Percentiles rank a stretch among this genome's conserved stretches.
Conservation (phyloP, 2,797 vertebrate genomes). For the Scomberomorus guttatus region DNA sequence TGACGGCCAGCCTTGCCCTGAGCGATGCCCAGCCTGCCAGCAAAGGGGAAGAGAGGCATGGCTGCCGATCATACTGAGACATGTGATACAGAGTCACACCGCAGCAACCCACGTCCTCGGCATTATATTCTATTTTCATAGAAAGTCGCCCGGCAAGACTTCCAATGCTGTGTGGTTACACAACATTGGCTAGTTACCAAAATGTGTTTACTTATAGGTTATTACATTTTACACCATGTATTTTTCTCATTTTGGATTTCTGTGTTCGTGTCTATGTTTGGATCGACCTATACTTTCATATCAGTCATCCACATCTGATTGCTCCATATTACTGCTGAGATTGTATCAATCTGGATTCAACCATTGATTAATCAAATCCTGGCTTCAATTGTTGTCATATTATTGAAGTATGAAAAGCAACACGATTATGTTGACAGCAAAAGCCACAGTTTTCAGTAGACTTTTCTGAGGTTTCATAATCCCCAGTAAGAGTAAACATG, state of each 20-base stretch:
- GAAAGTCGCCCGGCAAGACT: constrained; percentile 29
- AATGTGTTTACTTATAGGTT: constrained; percentile 30
- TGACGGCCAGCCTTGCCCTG: constrained; percentile 62
- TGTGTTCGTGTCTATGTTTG: constrained; percentile 18
- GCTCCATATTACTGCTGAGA: not conserved
- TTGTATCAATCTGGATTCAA: not conserved
- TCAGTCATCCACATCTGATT: not conserved
- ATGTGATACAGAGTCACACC: constrained; percentile 71
- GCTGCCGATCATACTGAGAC: constrained; percentile 54
- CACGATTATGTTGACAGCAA: not conserved
- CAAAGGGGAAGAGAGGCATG: constrained; percentile 59
- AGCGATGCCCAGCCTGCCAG: constrained; percentile 58
- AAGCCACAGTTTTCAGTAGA: not conserved
- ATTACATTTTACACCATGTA: constrained; percentile 41
- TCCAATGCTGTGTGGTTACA: constrained; percentile 10
- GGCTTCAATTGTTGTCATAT: not conserved
- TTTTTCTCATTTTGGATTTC: constrained; percentile 33
- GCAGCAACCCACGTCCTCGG: constrained; percentile 52
- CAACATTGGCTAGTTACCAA: constrained; percentile 33
- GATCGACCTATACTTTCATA: not conserved
- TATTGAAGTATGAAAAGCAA: not conserved
- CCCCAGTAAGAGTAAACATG: not conserved
- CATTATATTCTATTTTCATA: constrained; percentile 54
- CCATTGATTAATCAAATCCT: not conserved
- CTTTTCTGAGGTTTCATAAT: not conserved